A percentile compares a stretch with the other conserved stretches of the same genome.
phyloP scores from a whole-genome alignment of 2,888 invertebrate species.

The Marasmarcha lunaedactyla region DNA sequence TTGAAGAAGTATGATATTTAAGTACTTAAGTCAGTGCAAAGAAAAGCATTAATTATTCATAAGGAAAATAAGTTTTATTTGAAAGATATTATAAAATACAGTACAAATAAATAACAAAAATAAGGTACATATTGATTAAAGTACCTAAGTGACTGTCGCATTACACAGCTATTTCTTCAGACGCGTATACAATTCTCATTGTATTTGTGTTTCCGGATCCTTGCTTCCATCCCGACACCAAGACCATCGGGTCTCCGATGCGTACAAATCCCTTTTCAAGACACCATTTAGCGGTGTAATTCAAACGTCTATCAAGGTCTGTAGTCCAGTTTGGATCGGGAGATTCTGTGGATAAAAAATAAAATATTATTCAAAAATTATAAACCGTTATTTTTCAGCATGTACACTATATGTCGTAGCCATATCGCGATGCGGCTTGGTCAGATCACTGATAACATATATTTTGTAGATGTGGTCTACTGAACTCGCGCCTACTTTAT shows the following conservation, averaged over 20 bases:
- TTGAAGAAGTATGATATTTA: too few species aligned
- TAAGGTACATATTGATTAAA: too few species aligned
- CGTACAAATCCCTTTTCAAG: slow-evolving; percentile 73
- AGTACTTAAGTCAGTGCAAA: too few species aligned
- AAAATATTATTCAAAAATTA: slow-evolving; percentile 2
- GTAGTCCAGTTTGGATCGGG: slow-evolving; percentile 65
- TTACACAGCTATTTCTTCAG: slow-evolving; percentile 20
- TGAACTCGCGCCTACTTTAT: not conserved
- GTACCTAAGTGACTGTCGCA: too few species aligned
- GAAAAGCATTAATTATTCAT: too few species aligned
- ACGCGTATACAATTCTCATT: slow-evolving; percentile 72
- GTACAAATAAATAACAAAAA: too few species aligned
- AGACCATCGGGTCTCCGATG: slow-evolving; percentile 76
- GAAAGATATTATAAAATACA: too few species aligned
- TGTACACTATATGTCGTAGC: not conserved
- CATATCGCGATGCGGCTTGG: too few species aligned
- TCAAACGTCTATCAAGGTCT: slow-evolving; percentile 72
- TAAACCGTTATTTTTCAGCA: too few species aligned
- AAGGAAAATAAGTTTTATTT: too few species aligned
- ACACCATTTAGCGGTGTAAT: slow-evolving; percentile 71
- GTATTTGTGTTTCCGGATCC: slow-evolving; percentile 78
- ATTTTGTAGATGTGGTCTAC: too few species aligned
- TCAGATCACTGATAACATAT: not conserved
- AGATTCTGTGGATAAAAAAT: slow-evolving; percentile 31
- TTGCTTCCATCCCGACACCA: slow-evolving; percentile 79